Base-by-base conservation (phyloP, 2,888 invertebrate species). In the Acanthoscelides obtectus region DNA sequence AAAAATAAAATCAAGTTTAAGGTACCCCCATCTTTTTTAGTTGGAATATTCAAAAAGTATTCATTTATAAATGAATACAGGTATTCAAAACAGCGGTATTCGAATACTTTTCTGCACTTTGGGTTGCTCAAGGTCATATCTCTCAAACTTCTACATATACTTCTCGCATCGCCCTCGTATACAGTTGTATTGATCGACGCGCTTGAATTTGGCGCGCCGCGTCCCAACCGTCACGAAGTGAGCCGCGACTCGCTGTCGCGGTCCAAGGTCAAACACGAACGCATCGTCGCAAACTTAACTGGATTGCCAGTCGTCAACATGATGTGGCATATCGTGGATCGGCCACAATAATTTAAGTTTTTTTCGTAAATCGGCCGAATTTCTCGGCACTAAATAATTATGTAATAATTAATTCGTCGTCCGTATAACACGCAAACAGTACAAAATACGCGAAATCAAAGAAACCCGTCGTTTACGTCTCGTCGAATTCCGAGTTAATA, bases 241-340 rank as follows among this genome's bases (percentile, higher is more conserved):
- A 68, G 25, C 45, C 45, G 68, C 68, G 27, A 27, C 68, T 3
- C 66, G 12, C 2, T 20, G 66, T 66, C 66, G 22, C 66, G 66
- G 22, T 66, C 71, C 77, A 74, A 76, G 76, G 76, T 79, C 77
- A 76, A 76, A 77, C 77, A 80, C 78, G 79, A 80, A 81, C 81
- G 81, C 78, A 77, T 75, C 76, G 76, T 71, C 64, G 76, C 76
- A 70, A 76, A 75, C 75, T 66, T 66, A 66, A 66, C 66, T 17
- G 71, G 71, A 75, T 76, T 77, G 80, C 80, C 83, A 86, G 86
- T 86, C 85, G 85, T 84, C 84, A 85, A 85, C 85, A 86, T 86
- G 86, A 86, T 86, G 86, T 86, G 86, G 86, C 86, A 86, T 83
- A 84, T 84, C 84, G 84, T 82, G 81, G 83, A 83, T 82, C 84